These are phyloP conservation scores for Ceuthmochares aereus DNA, from an alignment of 2,113 vertebrate species.

Conservation along the genomic window DNA sequence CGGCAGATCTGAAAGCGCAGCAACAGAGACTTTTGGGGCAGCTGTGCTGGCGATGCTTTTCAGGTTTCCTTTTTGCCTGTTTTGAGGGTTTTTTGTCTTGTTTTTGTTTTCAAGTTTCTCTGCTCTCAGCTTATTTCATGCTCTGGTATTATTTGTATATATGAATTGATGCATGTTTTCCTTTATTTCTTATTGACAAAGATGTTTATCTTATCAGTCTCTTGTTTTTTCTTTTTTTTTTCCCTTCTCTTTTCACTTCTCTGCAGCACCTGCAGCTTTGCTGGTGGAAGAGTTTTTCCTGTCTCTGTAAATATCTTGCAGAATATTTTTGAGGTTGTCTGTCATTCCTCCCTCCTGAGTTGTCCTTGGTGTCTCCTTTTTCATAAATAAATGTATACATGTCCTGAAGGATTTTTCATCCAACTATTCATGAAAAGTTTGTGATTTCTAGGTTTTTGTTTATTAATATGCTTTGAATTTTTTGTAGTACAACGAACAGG, in stretches of 20 bases:
- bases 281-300: background rate
- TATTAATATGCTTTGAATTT: background rate
- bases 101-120: background rate
- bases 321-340: background rate
- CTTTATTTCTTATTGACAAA: background rate
- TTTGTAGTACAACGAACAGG: background rate
- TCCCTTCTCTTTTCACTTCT: background rate
- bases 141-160: background rate
- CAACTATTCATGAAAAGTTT: background rate
- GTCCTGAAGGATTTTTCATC: background rate
- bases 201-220: background rate
- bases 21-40: accelerated
- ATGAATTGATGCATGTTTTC: background rate
- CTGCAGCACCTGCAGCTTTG: background rate
- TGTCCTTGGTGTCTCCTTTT: accelerated
- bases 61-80: background rate
- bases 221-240: too few relatives aligned
- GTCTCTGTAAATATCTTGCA: background rate
- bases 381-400: background rate
- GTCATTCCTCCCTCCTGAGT: accelerated
- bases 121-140: background rate
- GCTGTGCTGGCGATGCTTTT: background rate
- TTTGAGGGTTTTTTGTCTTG: background rate
- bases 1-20: accelerated
- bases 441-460: background rate